phyloP scores from a whole-genome alignment of 92 coral and sea anemone genomes.

The Galaxea fascicularis region DNA sequence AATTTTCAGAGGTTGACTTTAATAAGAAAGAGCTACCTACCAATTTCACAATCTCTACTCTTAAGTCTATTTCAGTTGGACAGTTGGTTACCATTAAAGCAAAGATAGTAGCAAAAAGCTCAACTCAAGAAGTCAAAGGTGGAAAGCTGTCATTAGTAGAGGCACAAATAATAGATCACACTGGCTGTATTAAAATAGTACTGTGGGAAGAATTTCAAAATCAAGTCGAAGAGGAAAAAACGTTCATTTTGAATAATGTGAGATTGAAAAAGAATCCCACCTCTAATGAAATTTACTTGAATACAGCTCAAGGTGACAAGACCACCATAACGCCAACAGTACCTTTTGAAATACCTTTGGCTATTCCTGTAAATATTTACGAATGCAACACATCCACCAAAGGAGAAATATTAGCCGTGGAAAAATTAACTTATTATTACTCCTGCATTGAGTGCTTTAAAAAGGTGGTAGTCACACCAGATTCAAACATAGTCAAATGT shows the following conservation, averaged over 20 bases:
- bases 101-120: slow-evolving; percentile 37
- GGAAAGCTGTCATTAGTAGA: slow-evolving; percentile 21
- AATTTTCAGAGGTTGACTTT: slow-evolving; percentile 32
- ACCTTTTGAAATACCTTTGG: too few relatives aligned
- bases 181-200: neutral
- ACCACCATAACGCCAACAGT: slow-evolving; percentile 18
- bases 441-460: too few relatives aligned
- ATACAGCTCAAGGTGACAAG: slow-evolving; percentile 35
- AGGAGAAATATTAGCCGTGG: too few relatives aligned
- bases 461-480: too few relatives aligned
- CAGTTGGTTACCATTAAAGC: slow-evolving; percentile 48
- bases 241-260: slow-evolving; percentile 32
- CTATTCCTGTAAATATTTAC: too few relatives aligned
- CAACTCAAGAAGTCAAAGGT: slow-evolving; percentile 7
- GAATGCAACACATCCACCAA: too few relatives aligned
- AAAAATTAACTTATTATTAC: too few relatives aligned
- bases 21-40: slow-evolving; percentile 25
- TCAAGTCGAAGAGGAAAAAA: slow-evolving; percentile 10
- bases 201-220: slow-evolving; percentile 10
- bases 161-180: slow-evolving; percentile 17
- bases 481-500: too few relatives aligned
- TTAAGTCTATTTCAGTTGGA: slow-evolving; percentile 40
- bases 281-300: slow-evolving; percentile 30
- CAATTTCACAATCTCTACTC: slow-evolving; percentile 24
- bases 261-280: slow-evolving; percentile 23